phyloP scores from a whole-genome alignment of 2,888 invertebrate genomes.

The Oegoconia quadripuncta region DNA sequence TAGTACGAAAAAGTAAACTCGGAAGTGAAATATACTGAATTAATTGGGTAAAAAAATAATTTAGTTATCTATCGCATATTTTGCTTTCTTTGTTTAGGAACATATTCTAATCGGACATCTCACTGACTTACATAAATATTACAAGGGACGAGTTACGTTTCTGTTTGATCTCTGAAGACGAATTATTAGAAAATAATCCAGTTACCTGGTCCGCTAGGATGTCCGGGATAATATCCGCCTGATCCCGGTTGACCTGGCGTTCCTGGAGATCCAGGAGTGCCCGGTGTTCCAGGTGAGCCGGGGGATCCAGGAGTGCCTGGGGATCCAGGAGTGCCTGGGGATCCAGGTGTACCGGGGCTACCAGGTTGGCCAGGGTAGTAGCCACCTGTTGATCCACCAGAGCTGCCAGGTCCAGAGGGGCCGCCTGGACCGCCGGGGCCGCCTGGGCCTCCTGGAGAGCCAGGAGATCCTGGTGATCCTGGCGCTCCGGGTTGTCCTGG shows the following conservation, averaged over 20 bases:
- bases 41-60: no score
- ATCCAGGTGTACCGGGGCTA: constrained; percentile 33
- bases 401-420: constrained; percentile 4
- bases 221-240: constrained; percentile 54
- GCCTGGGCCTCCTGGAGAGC: constrained; percentile 19
- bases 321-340: constrained; percentile 32
- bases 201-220: constrained; percentile 27
- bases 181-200: no score
- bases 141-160: no score
- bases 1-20: no score
- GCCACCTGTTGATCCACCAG: constrained; percentile 17
- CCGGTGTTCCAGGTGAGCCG: constrained; percentile 35
- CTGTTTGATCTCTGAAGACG: no score
- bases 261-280: constrained; percentile 43
- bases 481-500: constrained; percentile 44
- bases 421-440: constrained; percentile 14
- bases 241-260: constrained; percentile 50
- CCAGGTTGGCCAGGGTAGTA: constrained; percentile 47
- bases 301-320: constrained; percentile 37
- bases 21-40: no score
- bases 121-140: no score
- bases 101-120: no score
- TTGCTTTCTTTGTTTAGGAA: no score
- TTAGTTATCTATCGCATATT: no score
- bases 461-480: constrained; percentile 20